Evolutionary conservation across 2,113 vertebrate genomes (phyloP), one percentile per base, ranked within the genome.

Genomic region (Zosterops japonicus): DNA sequence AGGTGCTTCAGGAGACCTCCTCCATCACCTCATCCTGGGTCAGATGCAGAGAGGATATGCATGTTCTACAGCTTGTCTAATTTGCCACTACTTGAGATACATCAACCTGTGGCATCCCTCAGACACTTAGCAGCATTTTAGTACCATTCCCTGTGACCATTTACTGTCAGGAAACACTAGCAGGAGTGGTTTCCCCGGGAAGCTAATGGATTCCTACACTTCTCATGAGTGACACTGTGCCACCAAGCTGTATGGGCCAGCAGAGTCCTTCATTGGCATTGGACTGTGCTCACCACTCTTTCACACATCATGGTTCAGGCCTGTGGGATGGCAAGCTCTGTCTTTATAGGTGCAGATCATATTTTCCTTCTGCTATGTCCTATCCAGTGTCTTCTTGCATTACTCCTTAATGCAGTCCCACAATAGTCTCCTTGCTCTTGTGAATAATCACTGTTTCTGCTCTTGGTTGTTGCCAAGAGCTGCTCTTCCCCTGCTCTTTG

Each of bases 231-330:
- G 44, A 63, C 46, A 23, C 28, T 11, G 25, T 65, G 46, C 31
- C n/a, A 52, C 33, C 33, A 52, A 74, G 59, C 49, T 56, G 28
- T 47, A 41, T 39, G 59, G 57, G 20, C 63, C 41, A 72, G 42
- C 49, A 36, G 22, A 20, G 14, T 61, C 60, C 46, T 69, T n/a
- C 72, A 22, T 2, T 29, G 50, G 22, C 46, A 65, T 36, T 0
- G 12, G 39, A 27, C 67, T 76, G n/a, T 77, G 71, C 53, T 42
- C 59, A 49, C 36, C 46, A 27, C n/a, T 35, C 41, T 72, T 57
- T 52, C 15, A 1, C 1, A 4, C 7, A 14, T 5, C 1, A 4
- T 31, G n/a, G 49, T 74, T 70, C 64, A 52, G 41, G 41, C 6
- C 55, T 61, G 19, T 35, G 33, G 65, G 49, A n/a, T 71, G 39